Conservation (phyloP, 2,113 vertebrate genomes). For the Indicator indicator region DNA sequence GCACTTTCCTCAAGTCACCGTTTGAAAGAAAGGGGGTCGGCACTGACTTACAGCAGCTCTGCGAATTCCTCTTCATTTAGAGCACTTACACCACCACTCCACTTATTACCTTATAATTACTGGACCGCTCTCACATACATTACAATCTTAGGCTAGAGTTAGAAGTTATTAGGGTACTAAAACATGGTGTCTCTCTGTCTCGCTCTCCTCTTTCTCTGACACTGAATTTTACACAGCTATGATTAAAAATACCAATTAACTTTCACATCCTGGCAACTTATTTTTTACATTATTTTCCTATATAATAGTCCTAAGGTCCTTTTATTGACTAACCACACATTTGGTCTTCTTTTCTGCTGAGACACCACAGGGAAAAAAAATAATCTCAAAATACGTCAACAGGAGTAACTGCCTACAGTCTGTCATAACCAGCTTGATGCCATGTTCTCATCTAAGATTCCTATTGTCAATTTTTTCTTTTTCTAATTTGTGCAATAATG, state of each 20-base stretch:
- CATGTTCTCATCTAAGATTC: neutral
- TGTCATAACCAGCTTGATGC: neutral
- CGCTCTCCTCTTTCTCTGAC: slow-evolving; percentile 35
- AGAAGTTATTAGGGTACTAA: slow-evolving; percentile 82
- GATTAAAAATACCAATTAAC: slow-evolving; percentile 68
- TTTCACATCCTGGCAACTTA: slow-evolving; percentile 1
- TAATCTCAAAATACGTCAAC: neutral
- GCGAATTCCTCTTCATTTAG: slow-evolving; percentile 84
- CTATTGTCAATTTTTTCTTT: neutral
- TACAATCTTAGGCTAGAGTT: slow-evolving; percentile 73
- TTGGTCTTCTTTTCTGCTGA: neutral
- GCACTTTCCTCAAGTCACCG: slow-evolving; percentile 78
- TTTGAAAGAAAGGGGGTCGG: slow-evolving; percentile 78
- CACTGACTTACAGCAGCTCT: slow-evolving; percentile 80
- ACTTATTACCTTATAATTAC: slow-evolving; percentile 85
- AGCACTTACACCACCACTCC: slow-evolving; percentile 79
- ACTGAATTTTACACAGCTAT: slow-evolving; percentile 63
- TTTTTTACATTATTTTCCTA: neutral
- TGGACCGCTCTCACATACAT: slow-evolving; percentile 75
- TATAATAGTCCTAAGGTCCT: neutral
- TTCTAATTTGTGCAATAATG: neutral
- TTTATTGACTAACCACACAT: neutral
- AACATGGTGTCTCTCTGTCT: slow-evolving; percentile 66
- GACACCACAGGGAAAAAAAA: accelerated
- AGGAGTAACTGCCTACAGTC: neutral